Evolutionary conservation across 2,888 invertebrate genomes (phyloP), one percentile per base, ranked within the genome.

Genomic region (Gibbula magus): DNA sequence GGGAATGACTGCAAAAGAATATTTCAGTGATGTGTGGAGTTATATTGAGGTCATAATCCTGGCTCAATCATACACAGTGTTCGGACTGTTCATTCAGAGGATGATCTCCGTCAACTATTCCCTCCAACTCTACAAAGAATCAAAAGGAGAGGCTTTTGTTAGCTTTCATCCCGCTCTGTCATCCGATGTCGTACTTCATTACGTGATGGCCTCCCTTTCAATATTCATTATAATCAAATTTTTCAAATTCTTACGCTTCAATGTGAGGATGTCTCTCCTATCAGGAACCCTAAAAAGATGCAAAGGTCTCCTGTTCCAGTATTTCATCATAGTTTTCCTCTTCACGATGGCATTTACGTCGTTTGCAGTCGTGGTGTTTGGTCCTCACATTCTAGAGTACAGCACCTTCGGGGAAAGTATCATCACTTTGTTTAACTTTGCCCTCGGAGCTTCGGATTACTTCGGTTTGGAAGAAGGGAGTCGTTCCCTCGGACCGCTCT

Each of bases 81-180:
- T 89, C 25, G 86, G 85, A 0, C 67, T 88, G 22, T 89, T 85
- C 75, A 84, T 87, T 61, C 83, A 89, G 75, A 75, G 86, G 32
- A 77, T 87, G 13, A 75, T 88, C 0, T 75, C 83, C 4, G 82
- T 87, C 0, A 75, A 79, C 51, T 70, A 54, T 22, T 79, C 84
- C 35, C 77, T 88, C 75, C 78, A 83, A 10, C 80, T 84, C 8
- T 88, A 84, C 32, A 70, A 75, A 35, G 45, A 67, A 18, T 81
- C 79, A 20, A 73, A 79, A 18, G 79, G 79, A 8, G 18, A 80
- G 8, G 78, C 52, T 1, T 88, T 85, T 82, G 81, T 86, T 35
- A 88, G 86, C 78, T 89, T 89, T 76, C 86, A 88, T 75, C 79
- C 85, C 0, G 86, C 86, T 18, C 75, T 86, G 8, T 83, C 80